A percentile compares a stretch with the other conserved stretches of the same genome.
These are phyloP conservation scores for Carollia perspicillata DNA, from an alignment of 2,113 vertebrate species.

Conservation along the genomic window DNA sequence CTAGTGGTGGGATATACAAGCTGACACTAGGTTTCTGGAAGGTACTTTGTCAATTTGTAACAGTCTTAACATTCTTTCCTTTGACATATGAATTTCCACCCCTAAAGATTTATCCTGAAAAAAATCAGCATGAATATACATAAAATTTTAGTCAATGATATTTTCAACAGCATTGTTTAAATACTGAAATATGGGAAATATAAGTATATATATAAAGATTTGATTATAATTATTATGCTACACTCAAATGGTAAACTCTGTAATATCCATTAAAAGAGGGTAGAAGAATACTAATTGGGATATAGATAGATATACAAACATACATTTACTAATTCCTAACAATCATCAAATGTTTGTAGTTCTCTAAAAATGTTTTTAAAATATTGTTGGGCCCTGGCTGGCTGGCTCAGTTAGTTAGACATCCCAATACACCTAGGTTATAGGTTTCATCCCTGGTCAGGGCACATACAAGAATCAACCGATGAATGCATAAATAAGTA, in stretches of 20 bases:
- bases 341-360: neutral
- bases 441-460: too few species aligned
- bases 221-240: neutral
- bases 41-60: neutral
- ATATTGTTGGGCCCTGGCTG: neutral
- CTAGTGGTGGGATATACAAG: neutral
- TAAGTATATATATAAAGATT: neutral
- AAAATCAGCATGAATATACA: neutral
- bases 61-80: neutral
- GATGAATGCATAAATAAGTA: too few species aligned
- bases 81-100: neutral
- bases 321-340: neutral
- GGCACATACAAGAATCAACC: too few species aligned
- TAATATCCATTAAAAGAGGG: neutral
- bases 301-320: neutral
- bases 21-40: neutral
- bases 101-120: neutral
- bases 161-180: neutral
- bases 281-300: neutral
- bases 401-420: too few species aligned
- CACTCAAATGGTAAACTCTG: neutral
- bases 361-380: neutral
- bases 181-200: neutral
- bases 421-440: too few species aligned
- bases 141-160: neutral